Conservation (phyloP, 2,888 invertebrate species). For the Glaucopsyche alexis region DNA sequence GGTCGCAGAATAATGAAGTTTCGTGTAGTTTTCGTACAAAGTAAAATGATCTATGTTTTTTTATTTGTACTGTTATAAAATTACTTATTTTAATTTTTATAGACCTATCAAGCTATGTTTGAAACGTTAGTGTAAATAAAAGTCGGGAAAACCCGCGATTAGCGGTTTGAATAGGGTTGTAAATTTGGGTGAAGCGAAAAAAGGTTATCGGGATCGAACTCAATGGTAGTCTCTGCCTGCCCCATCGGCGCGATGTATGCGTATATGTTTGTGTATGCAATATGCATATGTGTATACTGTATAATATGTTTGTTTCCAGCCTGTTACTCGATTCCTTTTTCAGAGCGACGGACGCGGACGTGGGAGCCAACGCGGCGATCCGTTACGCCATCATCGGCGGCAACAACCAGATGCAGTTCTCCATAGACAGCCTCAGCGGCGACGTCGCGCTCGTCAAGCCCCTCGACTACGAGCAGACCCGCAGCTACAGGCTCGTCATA, state of each 20-base stretch:
- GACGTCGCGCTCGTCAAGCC: constrained; percentile 93
- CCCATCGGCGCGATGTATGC: no score
- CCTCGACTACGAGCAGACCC: constrained; percentile 92
- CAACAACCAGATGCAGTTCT: constrained; percentile 95
- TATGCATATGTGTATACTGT: no score
- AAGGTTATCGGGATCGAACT: not conserved
- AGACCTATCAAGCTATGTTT: no score
- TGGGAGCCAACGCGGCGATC: constrained; percentile 95
- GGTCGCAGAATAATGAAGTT: not conserved
- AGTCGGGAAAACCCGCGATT: not conserved
- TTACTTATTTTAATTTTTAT: not conserved
- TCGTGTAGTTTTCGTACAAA: not conserved
- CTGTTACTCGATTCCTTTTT: constrained; percentile 19
- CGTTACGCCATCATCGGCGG: constrained; percentile 97
- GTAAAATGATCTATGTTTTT: not conserved
- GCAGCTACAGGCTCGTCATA: constrained; percentile 92
- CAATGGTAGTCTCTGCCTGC: not conserved
- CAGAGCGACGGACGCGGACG: constrained; percentile 95
- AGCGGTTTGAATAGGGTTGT: not conserved
- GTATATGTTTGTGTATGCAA: not conserved
- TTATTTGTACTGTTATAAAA: not conserved
- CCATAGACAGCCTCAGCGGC: constrained; percentile 95
- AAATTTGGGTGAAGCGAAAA: not conserved
- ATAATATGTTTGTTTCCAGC: not conserved
- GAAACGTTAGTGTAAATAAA: not conserved